Percentiles rank a stretch among this genome's conserved stretches.
These are phyloP conservation scores for Nemotelus nigrinus DNA, from an alignment of 2,888 invertebrate genomes.

Conservation along the genomic window DNA sequence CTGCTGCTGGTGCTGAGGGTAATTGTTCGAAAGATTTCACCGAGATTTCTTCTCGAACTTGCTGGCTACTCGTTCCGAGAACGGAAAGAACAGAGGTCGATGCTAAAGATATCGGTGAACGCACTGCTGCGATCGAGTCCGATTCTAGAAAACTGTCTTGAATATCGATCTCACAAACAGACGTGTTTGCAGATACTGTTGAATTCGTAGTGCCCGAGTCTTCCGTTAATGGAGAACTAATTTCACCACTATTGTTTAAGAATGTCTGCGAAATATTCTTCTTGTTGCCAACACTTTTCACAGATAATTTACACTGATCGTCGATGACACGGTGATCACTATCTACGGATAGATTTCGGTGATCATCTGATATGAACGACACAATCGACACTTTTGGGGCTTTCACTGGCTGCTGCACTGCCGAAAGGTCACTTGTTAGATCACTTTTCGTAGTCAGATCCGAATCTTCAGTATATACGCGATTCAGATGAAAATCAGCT, in stretches of 20 bases:
- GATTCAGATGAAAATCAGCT: neutral
- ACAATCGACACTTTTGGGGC: slow-evolving; percentile 49
- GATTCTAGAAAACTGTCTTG: neutral
- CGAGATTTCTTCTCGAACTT: neutral
- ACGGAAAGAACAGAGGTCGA: slow-evolving; percentile 5
- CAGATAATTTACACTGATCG: slow-evolving; percentile 20
- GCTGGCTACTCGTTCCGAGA: neutral
- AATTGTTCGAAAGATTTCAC: slow-evolving; percentile 14
- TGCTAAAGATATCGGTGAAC: neutral
- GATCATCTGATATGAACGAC: slow-evolving; percentile 39
- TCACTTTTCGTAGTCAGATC: slow-evolving; percentile 7
- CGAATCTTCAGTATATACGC: neutral
- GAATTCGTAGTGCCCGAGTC: slow-evolving; percentile 1
- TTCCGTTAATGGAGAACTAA: neutral
- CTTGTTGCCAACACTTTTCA: slow-evolving; percentile 20
- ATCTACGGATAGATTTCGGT: slow-evolving; percentile 6
- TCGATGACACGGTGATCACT: neutral
- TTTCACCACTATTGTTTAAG: slow-evolving; percentile 1
- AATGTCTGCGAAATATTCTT: slow-evolving; percentile 39
- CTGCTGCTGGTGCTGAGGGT: slow-evolving; percentile 7
- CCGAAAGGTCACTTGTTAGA: slow-evolving; percentile 38
- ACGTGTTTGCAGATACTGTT: neutral
- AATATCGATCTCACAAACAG: neutral
- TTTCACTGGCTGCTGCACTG: slow-evolving; percentile 25
- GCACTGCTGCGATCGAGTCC: neutral